These are phyloP conservation scores for Aphodius sticticus DNA, from an alignment of 2,888 invertebrate species.

Conservation along the genomic window DNA sequence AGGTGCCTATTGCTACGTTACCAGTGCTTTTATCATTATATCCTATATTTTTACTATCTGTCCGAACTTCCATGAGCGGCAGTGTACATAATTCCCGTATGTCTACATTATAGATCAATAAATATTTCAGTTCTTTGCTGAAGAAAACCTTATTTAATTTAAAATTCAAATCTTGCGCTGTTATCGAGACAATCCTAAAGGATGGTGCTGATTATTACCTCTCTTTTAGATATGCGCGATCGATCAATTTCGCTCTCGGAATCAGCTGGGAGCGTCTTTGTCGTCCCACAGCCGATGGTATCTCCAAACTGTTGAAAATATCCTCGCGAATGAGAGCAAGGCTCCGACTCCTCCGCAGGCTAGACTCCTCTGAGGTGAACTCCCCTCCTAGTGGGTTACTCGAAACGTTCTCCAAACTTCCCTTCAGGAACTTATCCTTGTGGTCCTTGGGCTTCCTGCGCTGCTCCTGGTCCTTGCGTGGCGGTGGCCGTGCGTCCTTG, in stretches of 20 bases:
- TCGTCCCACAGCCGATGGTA: constrained; percentile 65
- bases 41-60: too few species aligned
- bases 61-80: too few species aligned
- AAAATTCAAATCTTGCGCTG: too few species aligned
- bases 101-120: too few species aligned
- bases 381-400: constrained; percentile 50
- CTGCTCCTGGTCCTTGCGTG: constrained; percentile 37
- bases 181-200: too few species aligned
- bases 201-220: constrained; percentile 62
- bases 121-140: too few species aligned
- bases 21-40: too few species aligned
- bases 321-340: constrained; percentile 82
- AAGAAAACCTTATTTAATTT: too few species aligned
- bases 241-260: constrained; percentile 81
- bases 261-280: constrained; percentile 79
- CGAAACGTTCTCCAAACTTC: constrained; percentile 58
- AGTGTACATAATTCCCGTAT: too few species aligned
- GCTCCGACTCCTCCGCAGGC: constrained; percentile 73
- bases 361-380: constrained; percentile 43
- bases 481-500: constrained; percentile 40
- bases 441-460: neutral
- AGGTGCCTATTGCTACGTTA: too few species aligned
- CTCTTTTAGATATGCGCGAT: constrained; percentile 77
- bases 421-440: constrained; percentile 41
- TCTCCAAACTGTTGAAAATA: constrained; percentile 74